phyloP scores from a whole-genome alignment of 2,113 vertebrate genomes.

The Cyanoramphus novaezelandiae region DNA sequence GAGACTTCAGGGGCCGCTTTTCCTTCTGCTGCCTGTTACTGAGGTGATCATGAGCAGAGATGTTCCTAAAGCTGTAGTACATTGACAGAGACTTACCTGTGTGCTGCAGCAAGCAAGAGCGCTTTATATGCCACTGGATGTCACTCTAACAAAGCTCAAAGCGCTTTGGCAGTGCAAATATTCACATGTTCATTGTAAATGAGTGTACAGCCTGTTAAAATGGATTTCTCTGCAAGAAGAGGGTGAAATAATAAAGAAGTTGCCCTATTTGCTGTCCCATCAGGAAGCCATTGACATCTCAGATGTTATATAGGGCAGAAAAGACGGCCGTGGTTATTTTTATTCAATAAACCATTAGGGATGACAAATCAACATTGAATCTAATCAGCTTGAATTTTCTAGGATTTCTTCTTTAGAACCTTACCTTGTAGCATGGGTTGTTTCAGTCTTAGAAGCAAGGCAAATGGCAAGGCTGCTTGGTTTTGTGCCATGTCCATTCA shows the following conservation, averaged over 20 bases:
- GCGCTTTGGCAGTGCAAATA: not conserved
- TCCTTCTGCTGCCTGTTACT: not conserved
- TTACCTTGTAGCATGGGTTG: not conserved
- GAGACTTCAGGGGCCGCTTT: not conserved
- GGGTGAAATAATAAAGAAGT: not conserved
- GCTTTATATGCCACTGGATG: constrained; percentile 10
- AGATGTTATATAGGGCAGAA: not conserved
- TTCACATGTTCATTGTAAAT: not conserved
- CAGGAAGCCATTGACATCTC: not conserved
- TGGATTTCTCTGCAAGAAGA: not conserved
- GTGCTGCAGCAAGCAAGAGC: not conserved
- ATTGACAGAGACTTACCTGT: not conserved
- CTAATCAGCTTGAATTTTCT: not conserved
- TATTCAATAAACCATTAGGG: not conserved
- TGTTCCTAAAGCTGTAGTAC: not conserved
- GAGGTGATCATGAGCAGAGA: not conserved
- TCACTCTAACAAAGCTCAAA: constrained; percentile 22
- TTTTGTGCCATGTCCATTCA: not conserved
- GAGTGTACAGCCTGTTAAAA: not conserved
- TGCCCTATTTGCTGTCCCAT: not conserved
- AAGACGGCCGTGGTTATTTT: not conserved
- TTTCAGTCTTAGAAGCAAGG: not conserved
- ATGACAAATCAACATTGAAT: not conserved
- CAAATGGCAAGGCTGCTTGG: not conserved
- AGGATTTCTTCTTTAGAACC: not conserved